phyloP scores from a whole-genome alignment of 2,797 vertebrate genomes.

The Enteromius afrohamiltoni region DNA sequence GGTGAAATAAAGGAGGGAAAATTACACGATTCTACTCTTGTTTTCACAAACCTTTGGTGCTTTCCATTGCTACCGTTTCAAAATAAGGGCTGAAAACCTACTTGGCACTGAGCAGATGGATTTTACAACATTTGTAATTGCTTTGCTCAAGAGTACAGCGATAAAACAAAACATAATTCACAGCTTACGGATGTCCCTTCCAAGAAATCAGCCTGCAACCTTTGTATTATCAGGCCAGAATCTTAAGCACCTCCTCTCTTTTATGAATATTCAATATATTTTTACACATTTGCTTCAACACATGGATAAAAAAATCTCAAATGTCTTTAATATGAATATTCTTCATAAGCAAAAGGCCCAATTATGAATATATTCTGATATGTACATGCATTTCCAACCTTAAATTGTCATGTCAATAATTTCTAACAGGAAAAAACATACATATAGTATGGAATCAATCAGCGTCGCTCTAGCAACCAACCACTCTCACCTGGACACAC shows the following conservation, averaged over 20 bases:
- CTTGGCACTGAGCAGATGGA: neutral
- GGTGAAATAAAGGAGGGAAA: constrained; percentile 39
- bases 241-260: neutral
- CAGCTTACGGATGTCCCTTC: neutral
- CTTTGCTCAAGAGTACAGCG: neutral
- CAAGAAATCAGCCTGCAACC: constrained; percentile 14
- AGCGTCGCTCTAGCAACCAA: too few relatives aligned
- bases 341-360: neutral
- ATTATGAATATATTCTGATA: neutral
- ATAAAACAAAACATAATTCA: constrained; percentile 8
- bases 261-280: neutral
- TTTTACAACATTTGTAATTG: constrained; percentile 20
- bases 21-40: neutral
- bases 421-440: neutral
- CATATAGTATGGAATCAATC: too few relatives aligned
- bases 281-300: neutral
- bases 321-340: neutral
- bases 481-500: too few relatives aligned
- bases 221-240: constrained; percentile 29
- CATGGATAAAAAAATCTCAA: neutral
- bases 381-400: neutral
- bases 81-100: neutral
- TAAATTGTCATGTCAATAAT: neutral
- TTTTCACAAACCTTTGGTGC: constrained; percentile 29
- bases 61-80: neutral